Conservation (phyloP, 2,888 invertebrate genomes). For the Mesochorus sp. region DNA sequence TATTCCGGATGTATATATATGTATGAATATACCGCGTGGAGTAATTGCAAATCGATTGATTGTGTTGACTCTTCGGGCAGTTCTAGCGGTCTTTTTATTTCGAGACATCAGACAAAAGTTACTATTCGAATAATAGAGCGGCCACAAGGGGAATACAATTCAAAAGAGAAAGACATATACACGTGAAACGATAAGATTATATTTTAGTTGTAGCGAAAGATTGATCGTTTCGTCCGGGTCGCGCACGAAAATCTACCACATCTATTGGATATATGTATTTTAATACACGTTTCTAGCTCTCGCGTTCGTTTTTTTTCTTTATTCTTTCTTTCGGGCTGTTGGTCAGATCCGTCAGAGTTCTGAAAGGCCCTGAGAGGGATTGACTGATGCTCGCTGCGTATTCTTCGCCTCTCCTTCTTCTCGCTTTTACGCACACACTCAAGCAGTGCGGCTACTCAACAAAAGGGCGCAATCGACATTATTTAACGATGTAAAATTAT, state of each 20-base stretch:
- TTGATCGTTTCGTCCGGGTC: conserved; percentile 55
- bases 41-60: conserved; percentile 60
- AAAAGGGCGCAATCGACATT: background rate
- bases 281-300: conserved; percentile 12
- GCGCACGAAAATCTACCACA: conserved; percentile 33
- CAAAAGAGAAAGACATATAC: conserved; percentile 20
- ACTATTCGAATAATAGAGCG: conserved; percentile 35
- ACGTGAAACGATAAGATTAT: conserved; percentile 55
- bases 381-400: conserved; percentile 32
- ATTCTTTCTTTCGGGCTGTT: conserved; percentile 35
- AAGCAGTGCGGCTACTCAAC: background rate
- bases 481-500: background rate
- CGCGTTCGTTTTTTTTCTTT: conserved; percentile 38
- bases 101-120: conserved; percentile 14
- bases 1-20: conserved; percentile 54
- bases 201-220: conserved; percentile 53
- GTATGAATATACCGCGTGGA: conserved; percentile 39
- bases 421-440: conserved; percentile 2
- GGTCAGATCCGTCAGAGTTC: conserved; percentile 56
- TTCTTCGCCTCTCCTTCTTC: conserved; percentile 28
- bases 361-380: conserved; percentile 48
- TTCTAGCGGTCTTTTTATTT: background rate
- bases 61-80: conserved; percentile 47
- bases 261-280: background rate
- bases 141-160: conserved; percentile 23